These are phyloP conservation scores for Eurystomus glaucurus DNA, from an alignment of 2,797 vertebrate species.

Conservation along the genomic window DNA sequence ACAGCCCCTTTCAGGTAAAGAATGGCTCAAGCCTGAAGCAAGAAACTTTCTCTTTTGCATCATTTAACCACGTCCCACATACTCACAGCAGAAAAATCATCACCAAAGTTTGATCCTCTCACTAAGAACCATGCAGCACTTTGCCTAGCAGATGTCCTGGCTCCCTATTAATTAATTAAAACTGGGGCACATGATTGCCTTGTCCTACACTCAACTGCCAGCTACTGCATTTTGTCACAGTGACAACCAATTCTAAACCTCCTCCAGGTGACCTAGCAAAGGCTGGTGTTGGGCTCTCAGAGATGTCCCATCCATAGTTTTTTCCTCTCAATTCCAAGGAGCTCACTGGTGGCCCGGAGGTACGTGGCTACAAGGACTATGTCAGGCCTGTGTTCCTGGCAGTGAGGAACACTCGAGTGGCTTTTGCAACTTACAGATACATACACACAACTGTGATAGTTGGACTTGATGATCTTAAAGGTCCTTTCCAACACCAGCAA, in stretches of 20 bases:
- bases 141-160: background rate
- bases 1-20: background rate
- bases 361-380: fast-evolving
- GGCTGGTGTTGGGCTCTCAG: background rate
- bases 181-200: background rate
- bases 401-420: background rate
- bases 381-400: background rate
- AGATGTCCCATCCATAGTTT: background rate
- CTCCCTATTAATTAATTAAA: background rate
- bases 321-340: fast-evolving
- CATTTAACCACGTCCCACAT: background rate
- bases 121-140: background rate
- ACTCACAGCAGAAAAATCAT: background rate
- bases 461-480: too few relatives aligned
- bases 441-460: background rate
- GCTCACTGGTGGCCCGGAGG: background rate
- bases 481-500: too few relatives aligned
- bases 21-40: background rate
- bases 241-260: background rate
- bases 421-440: background rate
- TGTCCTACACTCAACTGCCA: background rate
- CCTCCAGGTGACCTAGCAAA: background rate
- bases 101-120: background rate
- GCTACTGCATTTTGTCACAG: background rate
- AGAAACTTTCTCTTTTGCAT: background rate